Evolutionary conservation across 2,113 vertebrate species (phyloP), one percentile per base, ranked within the genome.

Genomic region (Trogon melanurus): DNA sequence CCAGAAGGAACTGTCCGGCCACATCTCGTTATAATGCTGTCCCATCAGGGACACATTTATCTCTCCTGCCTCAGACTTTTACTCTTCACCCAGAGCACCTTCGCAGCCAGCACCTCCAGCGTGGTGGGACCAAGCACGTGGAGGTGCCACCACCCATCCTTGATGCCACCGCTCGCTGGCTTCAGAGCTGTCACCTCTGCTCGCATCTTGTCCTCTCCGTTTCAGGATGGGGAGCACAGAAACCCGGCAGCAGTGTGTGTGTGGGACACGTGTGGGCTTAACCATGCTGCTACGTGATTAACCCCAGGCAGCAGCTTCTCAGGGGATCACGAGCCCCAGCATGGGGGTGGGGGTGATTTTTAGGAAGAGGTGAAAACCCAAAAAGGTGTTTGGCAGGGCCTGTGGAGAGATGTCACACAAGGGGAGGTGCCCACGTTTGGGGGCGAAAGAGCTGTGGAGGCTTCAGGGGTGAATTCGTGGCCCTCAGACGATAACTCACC

Each of bases 161-260:
- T 74, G 45, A n/a, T 44, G 60, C 23, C 38, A 2, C 15, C 1
- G 3, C 32, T 96, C 82, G 19, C 48, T 30, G 4, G 38, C 50
- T 38, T 56, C 65, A 38, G 85, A 44, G 32, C 54, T 44, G 23
- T 69, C 73, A 79, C 76, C 51, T 53, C 91, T 30, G 71, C 73
- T 88, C n/a, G 76, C 56, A 70, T 74, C 82, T 57, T 2, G 0
- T 41, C 71, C 34, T 34, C 29, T 23, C 51, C 3, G 4, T 78
- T 61, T 64, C 58, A 9, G 69, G 67, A 12, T 4, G 1, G 21
- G 73, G 30, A 74, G 32, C 2, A 0, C 6, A 17, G 45, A 67
- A 66, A 60, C 26, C 61, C 4, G 1, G 16, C 2, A 1, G n/a
- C 57, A 41, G 57, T 0, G 2, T 18, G 27, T 4, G 0, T 2